phyloP scores from a whole-genome alignment of 2,888 invertebrate species.

The Hemaris fuciformis region DNA sequence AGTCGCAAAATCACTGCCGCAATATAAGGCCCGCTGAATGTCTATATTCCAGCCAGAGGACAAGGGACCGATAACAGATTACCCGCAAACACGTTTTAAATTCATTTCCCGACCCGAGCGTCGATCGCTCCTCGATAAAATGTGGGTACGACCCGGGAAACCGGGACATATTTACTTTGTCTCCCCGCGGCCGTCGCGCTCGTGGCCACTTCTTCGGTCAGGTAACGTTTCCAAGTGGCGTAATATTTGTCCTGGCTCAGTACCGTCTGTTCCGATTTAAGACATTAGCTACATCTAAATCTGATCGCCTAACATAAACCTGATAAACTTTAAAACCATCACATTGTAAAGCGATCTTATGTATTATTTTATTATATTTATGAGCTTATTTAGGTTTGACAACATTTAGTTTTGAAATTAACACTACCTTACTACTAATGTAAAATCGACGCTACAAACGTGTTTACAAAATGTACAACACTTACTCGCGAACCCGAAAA shows the following conservation, averaged over 20 bases:
- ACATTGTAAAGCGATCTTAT: no score
- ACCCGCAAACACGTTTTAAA: conserved; percentile 82
- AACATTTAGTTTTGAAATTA: no score
- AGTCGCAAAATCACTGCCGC: conserved; percentile 58
- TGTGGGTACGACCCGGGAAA: conserved; percentile 76
- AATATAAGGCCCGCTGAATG: conserved; percentile 67
- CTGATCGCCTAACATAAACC: not conserved
- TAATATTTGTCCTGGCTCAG: conserved; percentile 77
- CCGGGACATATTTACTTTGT: conserved; percentile 81
- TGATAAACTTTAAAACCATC: not conserved
- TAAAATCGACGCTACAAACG: not conserved
- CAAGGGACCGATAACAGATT: conserved; percentile 82
- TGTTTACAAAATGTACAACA: conserved; percentile 44
- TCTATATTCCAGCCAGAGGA: conserved; percentile 76
- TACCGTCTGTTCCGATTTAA: conserved; percentile 73
- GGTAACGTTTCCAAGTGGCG: conserved; percentile 78
- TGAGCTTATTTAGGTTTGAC: no score
- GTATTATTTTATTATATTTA: not conserved
- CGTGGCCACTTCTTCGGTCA: conserved; percentile 76
- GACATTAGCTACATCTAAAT: conserved; percentile 48
- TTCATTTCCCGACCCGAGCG: conserved; percentile 80
- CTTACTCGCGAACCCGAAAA: conserved; percentile 37
- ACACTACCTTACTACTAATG: not conserved
- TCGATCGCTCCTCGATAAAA: conserved; percentile 81
- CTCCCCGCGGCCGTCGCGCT: conserved; percentile 65